Conservation (phyloP, 2,113 vertebrate species). For the Phyllopteryx taeniolatus region DNA sequence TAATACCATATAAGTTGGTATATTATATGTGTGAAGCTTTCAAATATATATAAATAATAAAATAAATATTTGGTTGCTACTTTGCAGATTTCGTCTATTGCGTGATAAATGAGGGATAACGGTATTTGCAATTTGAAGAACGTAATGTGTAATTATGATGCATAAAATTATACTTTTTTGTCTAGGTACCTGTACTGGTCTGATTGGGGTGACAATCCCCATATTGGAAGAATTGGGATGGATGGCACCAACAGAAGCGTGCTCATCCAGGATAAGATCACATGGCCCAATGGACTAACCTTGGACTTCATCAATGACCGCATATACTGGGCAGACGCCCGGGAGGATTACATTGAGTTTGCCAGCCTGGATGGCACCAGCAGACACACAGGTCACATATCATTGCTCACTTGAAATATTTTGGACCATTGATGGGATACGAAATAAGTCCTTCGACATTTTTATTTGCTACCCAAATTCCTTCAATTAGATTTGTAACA, state of each 20-base stretch:
- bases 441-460: not conserved
- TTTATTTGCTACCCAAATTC: not conserved
- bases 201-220: conserved; percentile 94
- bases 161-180: not conserved
- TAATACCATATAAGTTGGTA: no score
- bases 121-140: not conserved
- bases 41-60: no score
- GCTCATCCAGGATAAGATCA: conserved; percentile 91
- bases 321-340: conserved; percentile 96
- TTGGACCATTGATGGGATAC: not conserved
- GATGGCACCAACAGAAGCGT: conserved; percentile 87
- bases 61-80: no score
- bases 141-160: not conserved
- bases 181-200: conserved; percentile 96
- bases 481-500: no score
- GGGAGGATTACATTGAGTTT: conserved; percentile 96
- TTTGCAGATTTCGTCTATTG: no score
- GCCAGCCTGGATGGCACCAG: conserved; percentile 89
- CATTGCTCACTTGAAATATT: not conserved
- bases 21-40: no score
- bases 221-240: conserved; percentile 96
- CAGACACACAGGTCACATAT: conserved; percentile 81
- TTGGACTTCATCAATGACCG: conserved; percentile 93
- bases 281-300: conserved; percentile 94
- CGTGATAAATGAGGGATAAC: no score